These are phyloP conservation scores for Vanacampus margaritifer DNA, from an alignment of 2,113 vertebrate species.

Conservation along the genomic window DNA sequence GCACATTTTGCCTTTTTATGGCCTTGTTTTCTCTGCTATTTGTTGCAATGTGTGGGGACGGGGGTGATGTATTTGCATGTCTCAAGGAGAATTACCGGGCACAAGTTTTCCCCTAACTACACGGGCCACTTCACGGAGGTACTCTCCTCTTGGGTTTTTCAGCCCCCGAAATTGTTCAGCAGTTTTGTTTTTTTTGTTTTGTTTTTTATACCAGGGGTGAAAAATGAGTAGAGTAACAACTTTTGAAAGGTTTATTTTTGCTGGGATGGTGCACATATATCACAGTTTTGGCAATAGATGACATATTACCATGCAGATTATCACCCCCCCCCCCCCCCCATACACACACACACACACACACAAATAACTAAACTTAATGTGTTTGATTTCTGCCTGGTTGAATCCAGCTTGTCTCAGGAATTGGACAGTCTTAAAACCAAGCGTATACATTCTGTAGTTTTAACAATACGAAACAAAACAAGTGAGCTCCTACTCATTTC, in stretches of 20 bases:
- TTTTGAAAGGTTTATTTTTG: conserved; percentile 65
- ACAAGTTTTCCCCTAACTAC: conserved; percentile 32
- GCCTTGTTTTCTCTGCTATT: conserved; percentile 58
- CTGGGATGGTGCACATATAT: conserved; percentile 50
- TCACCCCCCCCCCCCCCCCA: too few species aligned
- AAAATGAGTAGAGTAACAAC: conserved; percentile 57
- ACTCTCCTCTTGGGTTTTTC: background rate
- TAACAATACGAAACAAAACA: background rate
- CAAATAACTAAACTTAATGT: conserved; percentile 25
- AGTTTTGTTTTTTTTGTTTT: background rate
- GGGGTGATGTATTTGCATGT: conserved; percentile 53
- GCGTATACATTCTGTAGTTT: too few species aligned
- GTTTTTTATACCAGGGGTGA: conserved; percentile 41
- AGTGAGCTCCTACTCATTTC: background rate
- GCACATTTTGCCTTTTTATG: conserved; percentile 66
- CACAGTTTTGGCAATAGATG: conserved; percentile 56
- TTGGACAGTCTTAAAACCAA: too few species aligned
- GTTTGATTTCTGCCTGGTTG: conserved; percentile 9
- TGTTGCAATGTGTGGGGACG: conserved; percentile 46
- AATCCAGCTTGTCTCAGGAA: too few species aligned
- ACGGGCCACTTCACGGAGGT: conserved; percentile 22
- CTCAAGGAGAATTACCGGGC: conserved; percentile 49
- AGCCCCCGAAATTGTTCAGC: conserved; percentile 3
- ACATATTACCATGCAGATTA: conserved; percentile 60
- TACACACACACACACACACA: too few species aligned